Conservation (phyloP, 2,113 vertebrate genomes). For the Corythornis madagascariensis region DNA sequence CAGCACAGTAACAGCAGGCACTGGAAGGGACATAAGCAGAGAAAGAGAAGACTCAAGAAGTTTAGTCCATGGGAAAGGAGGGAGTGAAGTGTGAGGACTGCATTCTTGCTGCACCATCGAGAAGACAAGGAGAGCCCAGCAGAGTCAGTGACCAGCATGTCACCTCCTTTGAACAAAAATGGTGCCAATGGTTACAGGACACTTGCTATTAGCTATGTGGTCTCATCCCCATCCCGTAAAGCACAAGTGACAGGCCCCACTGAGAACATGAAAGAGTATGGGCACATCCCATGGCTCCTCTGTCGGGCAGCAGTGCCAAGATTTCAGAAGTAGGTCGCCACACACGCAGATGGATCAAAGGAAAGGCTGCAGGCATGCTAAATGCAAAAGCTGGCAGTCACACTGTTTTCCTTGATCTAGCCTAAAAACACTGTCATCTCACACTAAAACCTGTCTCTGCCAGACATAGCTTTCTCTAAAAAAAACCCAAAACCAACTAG, state of each 20-base stretch:
- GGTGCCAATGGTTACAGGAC: constrained; percentile 45
- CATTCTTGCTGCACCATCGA: background rate
- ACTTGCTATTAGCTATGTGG: constrained; percentile 44
- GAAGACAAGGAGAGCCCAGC: background rate
- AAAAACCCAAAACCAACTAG: background rate
- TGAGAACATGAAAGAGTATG: constrained; percentile 65
- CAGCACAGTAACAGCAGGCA: constrained; percentile 17
- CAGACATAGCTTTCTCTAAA: constrained; percentile 48
- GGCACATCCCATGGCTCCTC: constrained; percentile 26
- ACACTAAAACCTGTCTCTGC: constrained; percentile 34
- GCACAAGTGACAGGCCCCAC: constrained; percentile 40
- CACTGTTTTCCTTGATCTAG: constrained; percentile 50
- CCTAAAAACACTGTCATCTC: constrained; percentile 54
- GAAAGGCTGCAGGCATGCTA: constrained; percentile 46
- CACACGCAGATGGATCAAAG: constrained; percentile 65
- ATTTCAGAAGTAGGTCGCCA: constrained; percentile 64
- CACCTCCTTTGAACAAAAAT: constrained; percentile 26
- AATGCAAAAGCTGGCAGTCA: constrained; percentile 54
- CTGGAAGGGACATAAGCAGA: background rate
- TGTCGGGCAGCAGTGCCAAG: constrained; percentile 50
- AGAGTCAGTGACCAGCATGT: background rate
- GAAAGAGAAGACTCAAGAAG: background rate
- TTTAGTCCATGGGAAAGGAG: constrained; percentile 36
- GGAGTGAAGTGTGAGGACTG: background rate
- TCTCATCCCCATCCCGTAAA: background rate